Base-by-base conservation (phyloP, 2,113 vertebrate species). In the Madoqua kirkii region DNA sequence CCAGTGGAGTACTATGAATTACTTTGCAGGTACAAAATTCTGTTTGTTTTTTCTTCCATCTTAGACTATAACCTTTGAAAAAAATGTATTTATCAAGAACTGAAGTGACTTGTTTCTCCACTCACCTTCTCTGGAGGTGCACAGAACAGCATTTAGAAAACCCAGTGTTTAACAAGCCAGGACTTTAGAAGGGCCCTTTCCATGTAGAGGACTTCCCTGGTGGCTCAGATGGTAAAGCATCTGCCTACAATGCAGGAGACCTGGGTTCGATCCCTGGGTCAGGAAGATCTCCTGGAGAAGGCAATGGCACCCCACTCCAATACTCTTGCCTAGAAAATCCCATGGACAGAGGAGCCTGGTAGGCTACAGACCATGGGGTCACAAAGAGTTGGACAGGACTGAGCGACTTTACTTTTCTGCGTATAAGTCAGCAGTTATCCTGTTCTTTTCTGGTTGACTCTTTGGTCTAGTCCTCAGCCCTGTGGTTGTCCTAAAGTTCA, bases 11-110 rank as follows among this genome's bases (percentile, higher is more conserved):
- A 67, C 25, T 81, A n/a, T 45, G 33, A 96, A 89, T 67, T 92
- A 79, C 71, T 84, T 94, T 57, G 40, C 16, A 93, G 88, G 88
- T 23, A 85, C 13, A 97, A 84, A 96, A 90, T 81, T 92, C 45
- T 67, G 14, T 54, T 88, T 86, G 31, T 48, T 97, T 96, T 87
- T 60, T 43, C 95, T 95, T 81, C 62, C 31, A 79, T n/a, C 14
- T 4, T 71, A 59, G 29, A 74, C 71, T 89, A 25, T 87, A 59
- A 54, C 95, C 79, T 87, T 95, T 97, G 95, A 52, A 91, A 33
- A 91, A 50, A 95, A 91, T 67, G 29, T 89, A n/a, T 82, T 94
- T 90, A 25, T 89, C 59, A 91, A 87, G 86, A 93, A 50, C 16
- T 62, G 52, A 59, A 96, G 48, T 54, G 11, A 90, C 7, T 79